Percentiles rank a stretch among this genome's conserved stretches.
phyloP scores from a whole-genome alignment of 2,888 invertebrate species.

The Eilema sororculum region DNA sequence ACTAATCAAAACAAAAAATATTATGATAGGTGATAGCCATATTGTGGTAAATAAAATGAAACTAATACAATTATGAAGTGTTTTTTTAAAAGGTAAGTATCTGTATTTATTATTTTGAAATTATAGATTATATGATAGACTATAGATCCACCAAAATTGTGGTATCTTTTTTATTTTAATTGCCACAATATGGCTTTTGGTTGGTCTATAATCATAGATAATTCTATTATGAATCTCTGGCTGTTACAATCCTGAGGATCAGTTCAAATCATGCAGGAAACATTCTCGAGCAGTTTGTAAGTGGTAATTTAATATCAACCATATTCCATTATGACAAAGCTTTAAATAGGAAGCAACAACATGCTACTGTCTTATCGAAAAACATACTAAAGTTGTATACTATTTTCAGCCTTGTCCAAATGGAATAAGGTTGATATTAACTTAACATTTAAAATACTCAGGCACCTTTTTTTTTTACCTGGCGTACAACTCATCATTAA shows the following conservation, averaged over 20 bases:
- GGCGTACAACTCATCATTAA: no score
- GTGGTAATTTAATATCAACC: no score
- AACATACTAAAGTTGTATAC: no score
- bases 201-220: conserved; percentile 48
- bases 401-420: no score
- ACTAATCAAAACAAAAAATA: not conserved
- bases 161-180: conserved; percentile 9
- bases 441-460: no score
- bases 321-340: no score
- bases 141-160: conserved; percentile 47
- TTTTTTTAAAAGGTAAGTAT: conserved; percentile 32
- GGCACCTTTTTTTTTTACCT: no score
- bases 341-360: no score
- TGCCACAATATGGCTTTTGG: conserved; percentile 53
- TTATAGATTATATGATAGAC: not conserved
- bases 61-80: not conserved
- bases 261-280: no score
- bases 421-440: no score
- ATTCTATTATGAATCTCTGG: not conserved
- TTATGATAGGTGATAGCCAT: conserved; percentile 34
- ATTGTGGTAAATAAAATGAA: conserved; percentile 40
- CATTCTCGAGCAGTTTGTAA: no score
- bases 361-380: no score
- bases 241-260: not conserved
- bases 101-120: conserved; percentile 8